Evolutionary conservation across 2,888 invertebrate genomes (phyloP).

Genomic region (Pachycephus smyrnensis): DNA sequence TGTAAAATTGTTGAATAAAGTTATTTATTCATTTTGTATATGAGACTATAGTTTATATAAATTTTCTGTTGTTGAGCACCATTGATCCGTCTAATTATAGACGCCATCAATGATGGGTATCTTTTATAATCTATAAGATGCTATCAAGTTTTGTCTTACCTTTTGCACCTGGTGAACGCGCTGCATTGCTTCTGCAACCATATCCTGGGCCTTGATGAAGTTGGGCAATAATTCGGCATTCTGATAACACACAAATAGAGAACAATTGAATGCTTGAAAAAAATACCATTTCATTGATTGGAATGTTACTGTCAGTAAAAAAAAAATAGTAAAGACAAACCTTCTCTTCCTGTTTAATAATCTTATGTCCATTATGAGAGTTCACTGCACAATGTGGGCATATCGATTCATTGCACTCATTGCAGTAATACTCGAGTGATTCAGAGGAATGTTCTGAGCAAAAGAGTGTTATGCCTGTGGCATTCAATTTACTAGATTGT

Average conservation of each 20-base stretch:
- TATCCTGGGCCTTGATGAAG: slow-evolving; percentile 40
- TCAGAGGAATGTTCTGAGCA: slow-evolving; percentile 56
- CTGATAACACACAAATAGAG: slow-evolving; percentile 47
- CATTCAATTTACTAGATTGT: slow-evolving; percentile 8
- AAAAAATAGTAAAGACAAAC: slow-evolving; percentile 49
- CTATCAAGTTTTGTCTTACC: slow-evolving; percentile 52
- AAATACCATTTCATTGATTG: neutral
- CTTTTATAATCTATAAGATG: slow-evolving; percentile 13
- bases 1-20: slow-evolving; percentile 46
- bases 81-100: neutral
- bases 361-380: slow-evolving; percentile 60
- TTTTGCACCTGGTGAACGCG: slow-evolving; percentile 55
- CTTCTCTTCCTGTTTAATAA: slow-evolving; percentile 50
- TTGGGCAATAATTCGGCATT: slow-evolving; percentile 45
- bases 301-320: neutral
- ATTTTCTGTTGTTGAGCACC: neutral
- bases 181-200: slow-evolving; percentile 49
- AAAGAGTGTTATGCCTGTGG: slow-evolving; percentile 25
- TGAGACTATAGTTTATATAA: neutral
- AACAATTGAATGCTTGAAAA: neutral
- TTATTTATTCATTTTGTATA: slow-evolving; percentile 46
- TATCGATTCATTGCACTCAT: slow-evolving; percentile 56
- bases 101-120: neutral
- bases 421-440: slow-evolving; percentile 63
- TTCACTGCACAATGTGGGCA: slow-evolving; percentile 67